phyloP scores from a whole-genome alignment of 1,140 invertebrate species.

The Hypothenemus hampei region DNA sequence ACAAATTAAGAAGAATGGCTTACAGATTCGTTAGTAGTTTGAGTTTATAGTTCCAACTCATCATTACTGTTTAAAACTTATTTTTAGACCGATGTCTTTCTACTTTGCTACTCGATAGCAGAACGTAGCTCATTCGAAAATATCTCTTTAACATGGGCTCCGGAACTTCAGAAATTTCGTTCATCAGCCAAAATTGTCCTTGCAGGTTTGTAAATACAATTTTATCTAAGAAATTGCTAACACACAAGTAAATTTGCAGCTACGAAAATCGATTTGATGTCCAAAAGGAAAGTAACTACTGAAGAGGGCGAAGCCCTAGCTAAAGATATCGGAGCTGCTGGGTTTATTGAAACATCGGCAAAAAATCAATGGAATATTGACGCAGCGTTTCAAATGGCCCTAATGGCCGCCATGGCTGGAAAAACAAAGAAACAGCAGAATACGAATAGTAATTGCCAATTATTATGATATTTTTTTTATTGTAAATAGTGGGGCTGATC shows the following conservation, averaged over 20 bases:
- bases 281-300: slow-evolving; percentile 27
- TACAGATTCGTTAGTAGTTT: slow-evolving; percentile 65
- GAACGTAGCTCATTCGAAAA: slow-evolving; percentile 98
- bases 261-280: slow-evolving; percentile 57
- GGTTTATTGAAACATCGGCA: slow-evolving; percentile 36
- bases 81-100: slow-evolving; percentile 93
- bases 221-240: not conserved
- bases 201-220: slow-evolving; percentile 5
- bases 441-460: slow-evolving; percentile 5
- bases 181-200: slow-evolving; percentile 39
- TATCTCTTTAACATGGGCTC: slow-evolving; percentile 94
- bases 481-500: too few relatives aligned
- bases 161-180: slow-evolving; percentile 58
- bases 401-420: slow-evolving; percentile 18
- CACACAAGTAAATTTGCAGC: slow-evolving; percentile 40
- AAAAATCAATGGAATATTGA: slow-evolving; percentile 35
- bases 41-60: not conserved
- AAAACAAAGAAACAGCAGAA: not conserved
- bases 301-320: slow-evolving; percentile 32
- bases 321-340: slow-evolving; percentile 32
- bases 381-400: slow-evolving; percentile 40
- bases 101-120: slow-evolving; percentile 95
- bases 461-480: slow-evolving; percentile 17
- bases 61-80: not conserved
- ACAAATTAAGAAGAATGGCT: slow-evolving; percentile 88